These are phyloP conservation scores for Chromobotia macracanthus DNA, from an alignment of 2,797 vertebrate genomes.

Conservation along the genomic window DNA sequence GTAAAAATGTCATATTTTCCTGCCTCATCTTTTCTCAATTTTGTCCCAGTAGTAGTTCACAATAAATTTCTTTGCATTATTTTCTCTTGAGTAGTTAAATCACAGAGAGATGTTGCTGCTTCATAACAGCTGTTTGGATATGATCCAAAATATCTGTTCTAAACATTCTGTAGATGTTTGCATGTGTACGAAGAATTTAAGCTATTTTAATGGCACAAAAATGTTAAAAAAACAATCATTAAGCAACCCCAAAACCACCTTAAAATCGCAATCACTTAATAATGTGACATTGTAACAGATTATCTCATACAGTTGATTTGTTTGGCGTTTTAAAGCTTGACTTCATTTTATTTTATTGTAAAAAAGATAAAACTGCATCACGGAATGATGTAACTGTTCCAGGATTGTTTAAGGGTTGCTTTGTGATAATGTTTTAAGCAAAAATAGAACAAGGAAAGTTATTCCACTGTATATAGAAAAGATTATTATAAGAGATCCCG, in stretches of 20 bases:
- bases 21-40: not conserved
- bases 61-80: not conserved
- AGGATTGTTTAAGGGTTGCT: not conserved
- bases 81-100: slow-evolving; percentile 1
- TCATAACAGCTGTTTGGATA: slow-evolving; percentile 1
- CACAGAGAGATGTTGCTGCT: slow-evolving; percentile 6
- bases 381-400: not conserved
- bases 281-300: not conserved
- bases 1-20: too few relatives aligned
- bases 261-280: not conserved
- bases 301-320: not conserved
- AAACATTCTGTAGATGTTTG: not conserved
- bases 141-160: not conserved
- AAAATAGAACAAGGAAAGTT: not conserved
- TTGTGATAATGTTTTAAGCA: not conserved
- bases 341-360: not conserved
- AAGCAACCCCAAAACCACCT: not conserved
- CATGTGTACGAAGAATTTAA: not conserved
- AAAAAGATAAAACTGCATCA: not conserved
- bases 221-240: slow-evolving; percentile 5
- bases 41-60: not conserved
- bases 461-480: not conserved
- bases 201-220: not conserved
- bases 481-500: not conserved
- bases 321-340: not conserved